Conservation (phyloP, 2,888 invertebrate genomes). For the Drosophila tripunctata region DNA sequence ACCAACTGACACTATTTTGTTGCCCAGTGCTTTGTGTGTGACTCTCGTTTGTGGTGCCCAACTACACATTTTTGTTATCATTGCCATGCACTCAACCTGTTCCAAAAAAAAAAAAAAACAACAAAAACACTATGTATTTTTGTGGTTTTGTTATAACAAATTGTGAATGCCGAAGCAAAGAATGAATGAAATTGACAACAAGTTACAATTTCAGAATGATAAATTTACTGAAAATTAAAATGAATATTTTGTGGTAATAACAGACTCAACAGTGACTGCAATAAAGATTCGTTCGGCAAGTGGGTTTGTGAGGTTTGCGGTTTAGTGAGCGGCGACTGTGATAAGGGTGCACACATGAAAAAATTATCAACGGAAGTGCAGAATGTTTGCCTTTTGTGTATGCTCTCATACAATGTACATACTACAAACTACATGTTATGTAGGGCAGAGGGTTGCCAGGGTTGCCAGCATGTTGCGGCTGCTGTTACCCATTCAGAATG, state of each 20-base stretch:
- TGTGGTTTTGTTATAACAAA: conserved; percentile 1
- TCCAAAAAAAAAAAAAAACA: conserved; percentile 8
- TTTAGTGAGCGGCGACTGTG: not conserved
- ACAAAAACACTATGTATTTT: not conserved
- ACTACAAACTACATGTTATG: too few relatives aligned
- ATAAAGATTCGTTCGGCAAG: not conserved
- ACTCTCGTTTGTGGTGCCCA: conserved; percentile 40
- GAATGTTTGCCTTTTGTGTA: conserved; percentile 40
- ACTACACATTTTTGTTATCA: conserved; percentile 48
- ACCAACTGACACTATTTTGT: conserved; percentile 27
- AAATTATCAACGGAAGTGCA: conserved; percentile 58
- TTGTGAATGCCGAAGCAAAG: not conserved
- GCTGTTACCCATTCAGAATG: not conserved
- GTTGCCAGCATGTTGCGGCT: conserved; percentile 18
- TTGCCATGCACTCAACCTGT: conserved; percentile 14
- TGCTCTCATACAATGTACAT: conserved; percentile 11
- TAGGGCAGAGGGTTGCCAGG: not conserved
- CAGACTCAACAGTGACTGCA: not conserved
- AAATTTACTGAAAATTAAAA: not conserved
- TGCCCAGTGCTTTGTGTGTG: not conserved
- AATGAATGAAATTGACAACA: conserved; percentile 7
- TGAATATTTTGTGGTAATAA: conserved; percentile 1
- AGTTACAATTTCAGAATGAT: conserved; percentile 9
- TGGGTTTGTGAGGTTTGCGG: conserved; percentile 4
- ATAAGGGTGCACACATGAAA: conserved; percentile 18